Base-by-base conservation (phyloP, 1,140 invertebrate genomes). In the Cotesia chilonis region DNA sequence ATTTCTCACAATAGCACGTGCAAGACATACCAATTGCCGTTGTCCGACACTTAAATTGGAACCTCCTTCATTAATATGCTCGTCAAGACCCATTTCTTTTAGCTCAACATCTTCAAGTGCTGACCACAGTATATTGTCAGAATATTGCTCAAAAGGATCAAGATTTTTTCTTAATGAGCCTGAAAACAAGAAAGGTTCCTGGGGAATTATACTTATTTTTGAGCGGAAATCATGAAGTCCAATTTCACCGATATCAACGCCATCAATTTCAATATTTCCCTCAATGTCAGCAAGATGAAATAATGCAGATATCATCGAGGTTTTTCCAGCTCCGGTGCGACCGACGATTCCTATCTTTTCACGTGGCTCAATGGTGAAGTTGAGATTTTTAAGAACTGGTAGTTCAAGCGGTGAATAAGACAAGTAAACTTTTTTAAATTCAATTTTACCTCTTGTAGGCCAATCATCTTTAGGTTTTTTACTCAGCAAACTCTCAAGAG, bases 111-210 rank as follows among this genome's bases (percentile, higher is more conserved):
- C 92, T 78, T 95, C 94, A 35, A 98, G 86, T 1, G 93, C 94
- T 76, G 89, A 87, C 95, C 95, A 97, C 0, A 97, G 83, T 78
- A 95, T 76, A 83, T 90, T 88, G 79, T 97, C 95, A 51, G 84
- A 84, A 78, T 92, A 92, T 37, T 88, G 73, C 1, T 92, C 89
- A 78, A 96, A 96, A 0, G 96, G 95, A 87, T 97, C 96, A 73
- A 98, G 87, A 84, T 98, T 97, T 79, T 91, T 92, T 20, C 96
- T 88, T 72, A 97, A 81, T 4, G 91, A 91, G 0, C 94, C 95
- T 2, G 94, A 94, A 81, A 97, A 97, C 1, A 97, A 82, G 9
- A 97, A 92, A 0, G 95, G 95, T 76, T 94, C 94, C 84, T 97
- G 94, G 1, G 94, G 94, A 72, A 95, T 94, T 37, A 95, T 94